Percentiles rank a stretch among this genome's conserved stretches.
Conservation (phyloP, 1,140 invertebrate genomes). For the Antheraea mylitta region DNA sequence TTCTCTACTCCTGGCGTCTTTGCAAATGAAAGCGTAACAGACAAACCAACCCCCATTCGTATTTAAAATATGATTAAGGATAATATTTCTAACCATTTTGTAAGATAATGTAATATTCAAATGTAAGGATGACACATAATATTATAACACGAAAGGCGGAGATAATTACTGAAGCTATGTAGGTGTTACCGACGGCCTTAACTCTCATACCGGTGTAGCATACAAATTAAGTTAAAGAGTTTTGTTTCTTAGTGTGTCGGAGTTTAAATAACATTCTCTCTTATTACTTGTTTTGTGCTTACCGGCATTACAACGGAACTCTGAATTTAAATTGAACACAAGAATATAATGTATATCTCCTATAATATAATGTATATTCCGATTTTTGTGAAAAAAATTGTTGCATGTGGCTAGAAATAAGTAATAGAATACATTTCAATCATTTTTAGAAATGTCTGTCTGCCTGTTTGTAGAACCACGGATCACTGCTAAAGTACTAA, state of each 20-base stretch:
- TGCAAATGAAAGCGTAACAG: no score
- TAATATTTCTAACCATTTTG: background rate
- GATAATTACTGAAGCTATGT: conserved; percentile 28
- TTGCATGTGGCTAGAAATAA: no score
- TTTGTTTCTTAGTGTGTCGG: background rate
- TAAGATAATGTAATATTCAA: background rate
- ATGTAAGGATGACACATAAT: background rate
- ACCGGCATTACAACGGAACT: background rate
- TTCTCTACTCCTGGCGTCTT: no score
- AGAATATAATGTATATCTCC: no score
- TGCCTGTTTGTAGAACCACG: no score
- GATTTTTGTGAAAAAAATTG: no score
- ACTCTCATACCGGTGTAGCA: conserved; percentile 22
- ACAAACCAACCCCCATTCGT: no score
- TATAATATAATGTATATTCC: no score
- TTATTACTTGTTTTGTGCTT: background rate
- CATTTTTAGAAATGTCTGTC: no score
- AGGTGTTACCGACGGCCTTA: conserved; percentile 23
- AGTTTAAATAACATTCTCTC: background rate
- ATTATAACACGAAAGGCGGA: background rate
- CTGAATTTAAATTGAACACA: background rate
- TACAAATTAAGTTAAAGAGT: conserved; percentile 22
- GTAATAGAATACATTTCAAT: no score
- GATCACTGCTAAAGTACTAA: no score
- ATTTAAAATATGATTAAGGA: no score